phyloP scores from a whole-genome alignment of 2,797 vertebrate genomes.

The Manis pentadactyla region DNA sequence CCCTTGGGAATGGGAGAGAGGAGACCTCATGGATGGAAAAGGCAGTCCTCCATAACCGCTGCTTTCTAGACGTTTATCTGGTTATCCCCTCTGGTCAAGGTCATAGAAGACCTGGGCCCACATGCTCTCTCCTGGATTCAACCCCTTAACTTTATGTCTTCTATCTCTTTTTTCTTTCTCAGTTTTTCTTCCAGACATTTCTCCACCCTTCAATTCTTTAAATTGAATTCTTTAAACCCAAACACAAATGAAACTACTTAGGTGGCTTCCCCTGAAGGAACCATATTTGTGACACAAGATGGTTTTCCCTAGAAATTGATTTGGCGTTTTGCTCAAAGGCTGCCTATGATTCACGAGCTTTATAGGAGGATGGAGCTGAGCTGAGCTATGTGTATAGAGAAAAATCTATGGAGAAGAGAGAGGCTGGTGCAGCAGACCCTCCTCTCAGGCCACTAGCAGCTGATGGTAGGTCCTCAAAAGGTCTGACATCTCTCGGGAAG shows the following conservation, averaged over 20 bases:
- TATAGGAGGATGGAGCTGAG: neutral
- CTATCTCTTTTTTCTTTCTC: accelerated
- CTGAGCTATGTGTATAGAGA: neutral
- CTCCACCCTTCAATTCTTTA: neutral
- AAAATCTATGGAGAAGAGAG: neutral
- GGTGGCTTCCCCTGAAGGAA: neutral
- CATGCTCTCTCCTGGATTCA: neutral
- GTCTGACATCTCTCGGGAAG: neutral
- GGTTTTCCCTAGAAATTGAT: neutral
- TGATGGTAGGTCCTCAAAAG: neutral
- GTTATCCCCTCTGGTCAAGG: neutral
- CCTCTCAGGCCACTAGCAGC: neutral
- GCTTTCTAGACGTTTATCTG: neutral
- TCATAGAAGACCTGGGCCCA: neutral
- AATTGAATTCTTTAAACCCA: neutral
- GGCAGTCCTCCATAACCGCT: neutral
- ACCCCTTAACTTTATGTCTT: neutral
- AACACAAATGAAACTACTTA: neutral
- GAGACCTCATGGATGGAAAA: neutral
- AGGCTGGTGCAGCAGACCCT: neutral
- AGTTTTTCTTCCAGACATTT: neutral
- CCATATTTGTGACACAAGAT: neutral
- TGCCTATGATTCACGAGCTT: neutral
- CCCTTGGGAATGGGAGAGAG: neutral
- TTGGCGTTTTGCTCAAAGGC: neutral